Percentiles rank a stretch among this genome's conserved stretches.
These are phyloP conservation scores for Cercocebus atys DNA, from an alignment of 2,113 vertebrate species.

Conservation along the genomic window DNA sequence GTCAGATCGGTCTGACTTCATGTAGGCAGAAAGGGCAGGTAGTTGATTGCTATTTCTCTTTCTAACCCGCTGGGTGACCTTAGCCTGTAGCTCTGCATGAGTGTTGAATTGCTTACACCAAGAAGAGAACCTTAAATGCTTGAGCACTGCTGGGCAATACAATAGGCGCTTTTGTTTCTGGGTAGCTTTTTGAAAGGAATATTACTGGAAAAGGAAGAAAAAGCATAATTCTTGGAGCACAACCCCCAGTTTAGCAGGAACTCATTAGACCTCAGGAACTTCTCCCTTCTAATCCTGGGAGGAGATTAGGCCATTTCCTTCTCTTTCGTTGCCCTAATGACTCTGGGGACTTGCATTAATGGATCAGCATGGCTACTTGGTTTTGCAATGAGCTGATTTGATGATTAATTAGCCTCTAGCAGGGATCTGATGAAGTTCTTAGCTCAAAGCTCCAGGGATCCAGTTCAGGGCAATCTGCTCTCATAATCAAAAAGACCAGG, in stretches of 20 bases:
- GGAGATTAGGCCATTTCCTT: slow-evolving; percentile 63
- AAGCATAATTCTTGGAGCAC: slow-evolving; percentile 20
- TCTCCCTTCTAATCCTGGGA: slow-evolving; percentile 46
- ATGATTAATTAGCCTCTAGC: slow-evolving; percentile 70
- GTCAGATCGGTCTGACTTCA: slow-evolving; percentile 1
- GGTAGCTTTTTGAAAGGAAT: slow-evolving; percentile 28
- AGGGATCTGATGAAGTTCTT: slow-evolving; percentile 51
- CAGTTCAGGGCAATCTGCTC: not conserved
- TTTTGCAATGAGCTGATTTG: slow-evolving; percentile 60
- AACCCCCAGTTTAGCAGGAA: slow-evolving; percentile 32
- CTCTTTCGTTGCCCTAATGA: slow-evolving; percentile 54
- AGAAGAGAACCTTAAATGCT: not conserved
- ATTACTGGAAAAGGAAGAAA: slow-evolving; percentile 55
- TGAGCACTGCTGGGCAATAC: not conserved
- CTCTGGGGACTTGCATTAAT: slow-evolving; percentile 54
- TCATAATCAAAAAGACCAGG: not conserved
- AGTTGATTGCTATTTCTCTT: not conserved
- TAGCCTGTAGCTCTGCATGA: not conserved
- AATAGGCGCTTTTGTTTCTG: not conserved
- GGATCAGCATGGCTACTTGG: slow-evolving; percentile 52
- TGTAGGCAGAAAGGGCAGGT: not conserved
- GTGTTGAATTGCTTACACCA: not conserved
- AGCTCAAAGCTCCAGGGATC: slow-evolving; percentile 50
- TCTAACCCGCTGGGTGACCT: not conserved
- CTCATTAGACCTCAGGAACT: slow-evolving; percentile 63